Conservation (phyloP, 1,140 invertebrate genomes). For the Drosophila subobscura region DNA sequence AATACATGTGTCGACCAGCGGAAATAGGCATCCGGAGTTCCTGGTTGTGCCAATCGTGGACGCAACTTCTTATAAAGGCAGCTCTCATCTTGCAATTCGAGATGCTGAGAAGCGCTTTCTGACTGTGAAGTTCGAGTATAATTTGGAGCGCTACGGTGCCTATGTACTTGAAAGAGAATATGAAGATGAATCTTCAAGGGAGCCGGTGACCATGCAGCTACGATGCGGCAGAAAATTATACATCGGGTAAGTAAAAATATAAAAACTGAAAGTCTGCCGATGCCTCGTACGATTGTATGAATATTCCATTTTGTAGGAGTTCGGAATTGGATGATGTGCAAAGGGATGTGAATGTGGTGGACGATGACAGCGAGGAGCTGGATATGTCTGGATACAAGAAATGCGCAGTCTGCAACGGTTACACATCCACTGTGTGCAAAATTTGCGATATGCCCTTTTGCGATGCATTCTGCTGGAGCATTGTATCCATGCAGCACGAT, state of each 20-base stretch:
- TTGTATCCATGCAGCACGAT: slow-evolving; percentile 25
- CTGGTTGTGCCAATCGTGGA: slow-evolving; percentile 29
- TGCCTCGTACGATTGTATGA: too few relatives aligned
- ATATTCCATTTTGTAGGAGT: too few relatives aligned
- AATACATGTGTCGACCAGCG: background rate
- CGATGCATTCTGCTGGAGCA: slow-evolving; percentile 41
- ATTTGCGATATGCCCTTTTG: slow-evolving; percentile 54
- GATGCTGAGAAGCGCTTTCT: slow-evolving; percentile 42
- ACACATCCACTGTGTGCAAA: slow-evolving; percentile 47
- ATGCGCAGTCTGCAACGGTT: slow-evolving; percentile 40
- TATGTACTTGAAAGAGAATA: slow-evolving; percentile 16
- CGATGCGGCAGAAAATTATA: slow-evolving; percentile 38
- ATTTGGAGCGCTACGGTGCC: slow-evolving; percentile 37
- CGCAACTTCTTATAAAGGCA: slow-evolving; percentile 12
- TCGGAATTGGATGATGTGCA: too few relatives aligned
- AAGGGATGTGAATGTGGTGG: too few relatives aligned
- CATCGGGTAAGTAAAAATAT: too few relatives aligned
- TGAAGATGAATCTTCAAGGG: background rate
- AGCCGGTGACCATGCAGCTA: slow-evolving; percentile 11
- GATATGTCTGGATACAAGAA: too few relatives aligned
- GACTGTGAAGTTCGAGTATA: slow-evolving; percentile 51
- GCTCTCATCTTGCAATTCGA: slow-evolving; percentile 29
- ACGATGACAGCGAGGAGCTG: too few relatives aligned
- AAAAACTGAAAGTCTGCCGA: too few relatives aligned
- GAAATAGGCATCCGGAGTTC: slow-evolving; percentile 40